Percentiles rank a stretch among this genome's conserved stretches.
Conservation (phyloP, 92 coral and sea anemone species). For the Parazoanthus swiftii region DNA sequence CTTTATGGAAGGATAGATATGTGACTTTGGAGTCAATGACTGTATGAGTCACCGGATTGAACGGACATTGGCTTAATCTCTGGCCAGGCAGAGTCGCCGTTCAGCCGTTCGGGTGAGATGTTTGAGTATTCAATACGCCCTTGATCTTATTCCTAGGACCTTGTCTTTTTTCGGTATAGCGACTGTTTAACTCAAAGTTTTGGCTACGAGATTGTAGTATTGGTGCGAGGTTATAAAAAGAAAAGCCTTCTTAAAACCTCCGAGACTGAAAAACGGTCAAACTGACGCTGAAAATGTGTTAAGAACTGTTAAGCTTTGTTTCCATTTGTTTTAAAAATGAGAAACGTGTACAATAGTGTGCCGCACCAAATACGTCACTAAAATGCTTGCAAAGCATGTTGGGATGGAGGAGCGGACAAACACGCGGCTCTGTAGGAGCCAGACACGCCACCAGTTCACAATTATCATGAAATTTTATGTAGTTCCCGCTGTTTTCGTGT, state of each 20-base stretch:
- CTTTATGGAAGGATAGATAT: neutral
- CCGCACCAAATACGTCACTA: too few relatives aligned
- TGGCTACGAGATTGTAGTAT: neutral
- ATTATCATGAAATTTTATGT: too few relatives aligned
- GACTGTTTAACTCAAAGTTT: neutral
- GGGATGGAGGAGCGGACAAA: too few relatives aligned
- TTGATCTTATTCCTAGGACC: neutral
- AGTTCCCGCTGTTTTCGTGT: too few relatives aligned
- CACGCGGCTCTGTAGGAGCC: too few relatives aligned
- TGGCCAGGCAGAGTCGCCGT: neutral
- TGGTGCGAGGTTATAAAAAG: neutral
- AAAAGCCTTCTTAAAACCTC: too few relatives aligned
- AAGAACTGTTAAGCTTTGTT: neutral
- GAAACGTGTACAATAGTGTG: neutral
- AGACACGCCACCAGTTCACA: too few relatives aligned
- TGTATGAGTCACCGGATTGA: neutral
- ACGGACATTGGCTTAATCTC: too few relatives aligned
- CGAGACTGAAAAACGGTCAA: neutral
- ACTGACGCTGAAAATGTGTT: neutral
- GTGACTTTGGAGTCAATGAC: neutral
- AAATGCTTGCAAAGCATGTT: too few relatives aligned
- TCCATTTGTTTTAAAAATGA: neutral
- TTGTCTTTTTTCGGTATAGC: neutral
- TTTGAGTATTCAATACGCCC: neutral
- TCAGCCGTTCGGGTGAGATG: neutral